Percentiles rank a stretch among this genome's conserved stretches.
phyloP scores from a whole-genome alignment of 2,797 vertebrate genomes.

The Netta rufina region DNA sequence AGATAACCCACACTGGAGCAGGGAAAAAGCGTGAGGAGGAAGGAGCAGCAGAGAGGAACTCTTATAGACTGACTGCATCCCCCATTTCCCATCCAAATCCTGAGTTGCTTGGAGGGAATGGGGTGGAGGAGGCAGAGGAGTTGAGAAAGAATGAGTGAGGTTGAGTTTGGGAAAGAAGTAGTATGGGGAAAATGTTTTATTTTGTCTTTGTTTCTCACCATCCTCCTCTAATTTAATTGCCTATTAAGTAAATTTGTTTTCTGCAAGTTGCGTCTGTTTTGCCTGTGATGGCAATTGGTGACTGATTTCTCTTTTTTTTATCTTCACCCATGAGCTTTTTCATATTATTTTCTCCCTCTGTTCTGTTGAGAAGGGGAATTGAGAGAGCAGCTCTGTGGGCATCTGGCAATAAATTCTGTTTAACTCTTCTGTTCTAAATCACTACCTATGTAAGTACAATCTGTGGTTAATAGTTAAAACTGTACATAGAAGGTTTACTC shows the following conservation, averaged over 20 bases:
- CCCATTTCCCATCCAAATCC: rapidly evolving
- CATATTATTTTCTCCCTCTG: not conserved
- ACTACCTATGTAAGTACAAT: not conserved
- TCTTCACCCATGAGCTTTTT: not conserved
- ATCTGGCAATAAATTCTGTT: not conserved
- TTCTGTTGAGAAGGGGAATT: not conserved
- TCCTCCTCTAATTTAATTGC: not conserved
- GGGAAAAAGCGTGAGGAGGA: not conserved
- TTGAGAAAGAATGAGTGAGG: not conserved
- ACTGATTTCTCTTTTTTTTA: not conserved
- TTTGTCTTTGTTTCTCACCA: not conserved
- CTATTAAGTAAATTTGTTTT: not conserved
- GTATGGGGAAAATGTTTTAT: not conserved
- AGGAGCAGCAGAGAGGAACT: not conserved
- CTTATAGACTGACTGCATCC: rapidly evolving
- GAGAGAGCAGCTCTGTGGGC: not conserved
- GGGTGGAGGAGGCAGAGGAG: not conserved
- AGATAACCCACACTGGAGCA: not conserved
- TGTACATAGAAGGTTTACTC: conserved; percentile 6
- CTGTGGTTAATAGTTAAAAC: not conserved
- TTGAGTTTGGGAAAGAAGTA: not conserved
- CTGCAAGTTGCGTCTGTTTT: not conserved
- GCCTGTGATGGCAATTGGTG: not conserved
- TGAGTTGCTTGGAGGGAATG: not conserved
- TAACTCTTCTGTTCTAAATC: not conserved